These are phyloP conservation scores for Ormyrus thymus DNA, from an alignment of 2,888 invertebrate species.

Conservation along the genomic window DNA sequence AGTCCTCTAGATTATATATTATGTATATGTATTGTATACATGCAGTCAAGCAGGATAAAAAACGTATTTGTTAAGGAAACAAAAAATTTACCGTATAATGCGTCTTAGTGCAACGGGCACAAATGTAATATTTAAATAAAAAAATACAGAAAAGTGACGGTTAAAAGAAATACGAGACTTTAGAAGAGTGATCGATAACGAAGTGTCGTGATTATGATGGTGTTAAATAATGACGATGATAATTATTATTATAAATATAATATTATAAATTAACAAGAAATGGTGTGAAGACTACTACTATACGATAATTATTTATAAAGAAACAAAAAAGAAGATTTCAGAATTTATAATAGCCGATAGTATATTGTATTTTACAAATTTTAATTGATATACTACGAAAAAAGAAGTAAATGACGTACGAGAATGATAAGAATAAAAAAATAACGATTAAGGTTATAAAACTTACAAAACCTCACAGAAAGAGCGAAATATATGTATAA, in stretches of 20 bases:
- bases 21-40: conserved; percentile 71
- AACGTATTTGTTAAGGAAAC: conserved; percentile 57
- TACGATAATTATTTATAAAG: conserved; percentile 74
- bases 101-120: conserved; percentile 73
- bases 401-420: conserved; percentile 48
- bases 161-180: conserved; percentile 48
- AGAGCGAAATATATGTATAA: conserved; percentile 32
- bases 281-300: conserved; percentile 74
- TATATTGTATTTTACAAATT: conserved; percentile 75
- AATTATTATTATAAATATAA: conserved; percentile 64
- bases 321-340: conserved; percentile 65
- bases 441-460: conserved; percentile 64
- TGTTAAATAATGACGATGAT: conserved; percentile 55
- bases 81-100: conserved; percentile 60
- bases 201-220: conserved; percentile 43
- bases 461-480: conserved; percentile 53
- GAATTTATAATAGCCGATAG: conserved; percentile 71
- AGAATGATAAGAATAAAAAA: conserved; percentile 58
- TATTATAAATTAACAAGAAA: conserved; percentile 68
- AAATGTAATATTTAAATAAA: conserved; percentile 72
- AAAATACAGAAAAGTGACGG: conserved; percentile 15
- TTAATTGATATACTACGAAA: conserved; percentile 68
- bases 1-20: conserved; percentile 71
- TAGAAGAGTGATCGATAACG: conserved; percentile 50
- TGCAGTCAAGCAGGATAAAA: conserved; percentile 65